phyloP scores from a whole-genome alignment of 1,140 invertebrate species.

The Aphis craccivora region DNA sequence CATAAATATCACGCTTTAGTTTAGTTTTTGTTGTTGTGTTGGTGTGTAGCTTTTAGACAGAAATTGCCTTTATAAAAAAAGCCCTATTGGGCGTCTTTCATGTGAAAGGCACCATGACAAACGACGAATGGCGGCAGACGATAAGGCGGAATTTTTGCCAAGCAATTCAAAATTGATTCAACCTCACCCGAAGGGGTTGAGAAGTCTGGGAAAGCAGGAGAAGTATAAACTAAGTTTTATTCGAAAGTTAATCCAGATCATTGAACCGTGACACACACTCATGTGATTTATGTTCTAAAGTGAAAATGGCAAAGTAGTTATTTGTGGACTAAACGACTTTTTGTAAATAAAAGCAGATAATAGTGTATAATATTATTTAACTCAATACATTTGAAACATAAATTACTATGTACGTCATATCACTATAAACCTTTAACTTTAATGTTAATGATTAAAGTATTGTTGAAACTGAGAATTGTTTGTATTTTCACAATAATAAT shows the following conservation, averaged over 20 bases:
- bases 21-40: not conserved
- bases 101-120: slow-evolving; percentile 28
- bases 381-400: not conserved
- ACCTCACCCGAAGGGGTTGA: not conserved
- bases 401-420: not conserved
- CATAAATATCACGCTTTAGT: not conserved
- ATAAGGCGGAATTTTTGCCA: slow-evolving; percentile 38
- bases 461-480: not conserved
- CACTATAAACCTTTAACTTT: not conserved
- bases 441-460: not conserved
- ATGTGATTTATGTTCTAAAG: slow-evolving; percentile 39
- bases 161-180: slow-evolving; percentile 47
- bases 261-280: slow-evolving; percentile 41
- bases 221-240: slow-evolving; percentile 27
- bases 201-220: not conserved
- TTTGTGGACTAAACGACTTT: slow-evolving; percentile 38
- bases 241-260: slow-evolving; percentile 47
- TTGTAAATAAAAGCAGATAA: slow-evolving; percentile 26
- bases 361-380: not conserved
- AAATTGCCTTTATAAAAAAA: not conserved
- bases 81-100: not conserved
- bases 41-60: not conserved
- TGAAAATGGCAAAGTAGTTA: slow-evolving; percentile 39
- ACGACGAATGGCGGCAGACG: slow-evolving; percentile 12
- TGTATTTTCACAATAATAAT: not conserved